These are phyloP conservation scores for Limnephilus marmoratus DNA, from an alignment of 2,888 invertebrate species.

Conservation along the genomic window DNA sequence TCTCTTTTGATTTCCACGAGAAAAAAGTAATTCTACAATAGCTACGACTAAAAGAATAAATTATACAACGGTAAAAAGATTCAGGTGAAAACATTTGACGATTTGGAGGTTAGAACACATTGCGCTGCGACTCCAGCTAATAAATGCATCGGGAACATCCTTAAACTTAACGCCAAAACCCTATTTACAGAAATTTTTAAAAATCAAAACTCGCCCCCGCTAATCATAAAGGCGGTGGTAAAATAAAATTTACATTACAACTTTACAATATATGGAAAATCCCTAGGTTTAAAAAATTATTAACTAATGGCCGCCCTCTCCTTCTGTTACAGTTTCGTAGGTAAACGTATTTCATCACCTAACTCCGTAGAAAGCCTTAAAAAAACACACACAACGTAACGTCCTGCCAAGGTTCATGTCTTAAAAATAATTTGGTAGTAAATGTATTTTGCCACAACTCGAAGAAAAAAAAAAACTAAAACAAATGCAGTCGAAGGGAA, in stretches of 20 bases:
- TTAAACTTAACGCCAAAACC: slow-evolving; percentile 3
- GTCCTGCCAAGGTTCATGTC: neutral
- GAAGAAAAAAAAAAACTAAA: neutral
- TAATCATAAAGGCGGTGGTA: slow-evolving; percentile 7
- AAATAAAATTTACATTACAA: slow-evolving; percentile 18
- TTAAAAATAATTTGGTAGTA: slow-evolving; percentile 37
- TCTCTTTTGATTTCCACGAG: neutral
- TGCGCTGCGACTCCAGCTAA: neutral
- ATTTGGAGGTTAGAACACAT: neutral
- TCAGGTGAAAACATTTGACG: neutral
- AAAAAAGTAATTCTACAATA: neutral
- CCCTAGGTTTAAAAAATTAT: slow-evolving; percentile 16
- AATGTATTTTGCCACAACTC: slow-evolving; percentile 49
- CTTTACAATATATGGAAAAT: slow-evolving; percentile 12
- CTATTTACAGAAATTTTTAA: neutral
- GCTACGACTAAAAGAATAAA: slow-evolving; percentile 4
- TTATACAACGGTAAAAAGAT: slow-evolving; percentile 12
- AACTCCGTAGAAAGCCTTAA: neutral
- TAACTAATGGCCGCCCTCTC: neutral
- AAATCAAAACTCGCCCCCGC: slow-evolving; percentile 21
- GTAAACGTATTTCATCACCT: slow-evolving; percentile 21
- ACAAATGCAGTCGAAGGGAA: slow-evolving; percentile 47
- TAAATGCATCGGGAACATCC: slow-evolving; percentile 11
- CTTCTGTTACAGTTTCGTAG: neutral
- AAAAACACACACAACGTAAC: slow-evolving; percentile 34